Base-by-base conservation (phyloP, 2,888 invertebrate species). In the Drosophila prolongata region DNA sequence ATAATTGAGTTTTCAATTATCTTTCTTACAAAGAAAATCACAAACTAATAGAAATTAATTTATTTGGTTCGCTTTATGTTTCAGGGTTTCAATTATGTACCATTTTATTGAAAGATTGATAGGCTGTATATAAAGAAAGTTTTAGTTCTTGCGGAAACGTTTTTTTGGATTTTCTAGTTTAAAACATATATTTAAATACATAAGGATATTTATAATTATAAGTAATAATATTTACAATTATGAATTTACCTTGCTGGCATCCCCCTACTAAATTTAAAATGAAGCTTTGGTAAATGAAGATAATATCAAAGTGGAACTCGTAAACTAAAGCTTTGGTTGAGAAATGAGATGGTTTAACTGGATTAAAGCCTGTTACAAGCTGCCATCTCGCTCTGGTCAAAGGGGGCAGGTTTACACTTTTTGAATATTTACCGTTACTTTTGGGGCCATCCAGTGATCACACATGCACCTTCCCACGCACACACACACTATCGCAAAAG, bases 381-480 rank as follows among this genome's bases (percentile, higher is more conserved):
- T 27, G 27, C 11, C 19, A 49, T 49, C 49, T 49, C 49, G 16
- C 16, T 49, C 47, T 49, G 30, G 14, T 11, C 14, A 34, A 34
- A n/a, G 30, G 1, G 11, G 5, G 19, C 11, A 42, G 38, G 30
- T 6, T 14, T 24, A 24, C 4, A 24, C 24, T 24, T 24, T 14
- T 10, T 24, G 5, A 47, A n/a, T 30, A 10, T 13, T 13, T 19
- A 8, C 49, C 35, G 49, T 16, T 49, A 49, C 13, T 1, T 19
- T 16, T 16, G 14, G 11, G 5, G 11, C 11, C 16, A 49, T 35
- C 35, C 0, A 13, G 16, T 19, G 16, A 1, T 49, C 49, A 14
- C 49, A 34, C 34, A 34, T 19, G 43, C 24, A 24, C 24, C 24
- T 4, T 24, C 24, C 24, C 24, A 24, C 24, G 24, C 44, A 44